phyloP scores from a whole-genome alignment of 2,797 vertebrate species.

The Podargus strigoides region DNA sequence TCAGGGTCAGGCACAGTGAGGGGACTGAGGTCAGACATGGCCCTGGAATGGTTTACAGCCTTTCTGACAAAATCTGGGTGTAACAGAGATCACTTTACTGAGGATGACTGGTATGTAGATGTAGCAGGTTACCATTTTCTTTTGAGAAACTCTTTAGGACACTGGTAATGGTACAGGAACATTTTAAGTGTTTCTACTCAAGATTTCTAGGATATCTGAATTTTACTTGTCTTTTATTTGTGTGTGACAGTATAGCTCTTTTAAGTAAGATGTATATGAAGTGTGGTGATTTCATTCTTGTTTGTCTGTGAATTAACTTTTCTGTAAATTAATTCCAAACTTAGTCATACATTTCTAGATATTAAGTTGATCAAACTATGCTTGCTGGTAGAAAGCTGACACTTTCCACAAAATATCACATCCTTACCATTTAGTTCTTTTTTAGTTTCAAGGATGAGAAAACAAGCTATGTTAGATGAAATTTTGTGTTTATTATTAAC shows the following conservation, averaged over 20 bases:
- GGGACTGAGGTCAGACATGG: neutral
- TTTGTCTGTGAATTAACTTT: neutral
- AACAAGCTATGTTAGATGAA: neutral
- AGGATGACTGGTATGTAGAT: neutral
- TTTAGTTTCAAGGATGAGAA: neutral
- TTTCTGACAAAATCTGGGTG: neutral
- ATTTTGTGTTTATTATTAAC: neutral
- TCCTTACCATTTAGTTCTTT: neutral
- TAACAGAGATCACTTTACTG: neutral
- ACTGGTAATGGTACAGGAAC: neutral
- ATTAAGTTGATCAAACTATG: neutral
- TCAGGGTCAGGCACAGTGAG: accelerated
- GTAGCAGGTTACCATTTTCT: neutral
- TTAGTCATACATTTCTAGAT: neutral
- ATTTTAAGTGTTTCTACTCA: neutral
- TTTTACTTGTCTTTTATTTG: neutral
- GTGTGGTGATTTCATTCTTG: neutral
- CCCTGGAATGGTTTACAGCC: neutral
- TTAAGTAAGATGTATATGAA: neutral
- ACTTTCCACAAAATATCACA: neutral
- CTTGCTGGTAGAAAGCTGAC: neutral
- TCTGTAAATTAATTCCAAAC: neutral
- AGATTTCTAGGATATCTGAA: neutral
- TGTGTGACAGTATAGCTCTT: neutral
- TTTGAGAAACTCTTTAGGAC: neutral